Evolutionary conservation across 1,140 invertebrate genomes (phyloP).

Genomic region (Drosophila trapezifrons): DNA sequence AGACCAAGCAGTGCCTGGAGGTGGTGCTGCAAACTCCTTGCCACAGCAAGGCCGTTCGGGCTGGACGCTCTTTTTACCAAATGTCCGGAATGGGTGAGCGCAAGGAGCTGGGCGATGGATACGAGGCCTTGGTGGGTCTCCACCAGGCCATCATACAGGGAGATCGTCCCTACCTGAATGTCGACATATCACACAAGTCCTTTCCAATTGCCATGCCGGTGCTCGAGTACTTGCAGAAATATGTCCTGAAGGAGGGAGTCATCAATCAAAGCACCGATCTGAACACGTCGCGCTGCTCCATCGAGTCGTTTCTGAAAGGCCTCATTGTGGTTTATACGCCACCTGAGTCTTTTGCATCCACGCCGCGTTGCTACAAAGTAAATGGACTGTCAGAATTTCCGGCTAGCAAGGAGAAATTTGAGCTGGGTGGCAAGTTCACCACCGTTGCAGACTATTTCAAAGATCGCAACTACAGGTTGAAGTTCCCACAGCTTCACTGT

Average conservation of each 20-base stretch:
- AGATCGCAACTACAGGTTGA: slow-evolving; percentile 70
- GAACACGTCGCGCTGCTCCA: background rate
- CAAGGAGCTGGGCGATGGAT: slow-evolving; percentile 86
- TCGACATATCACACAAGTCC: slow-evolving; percentile 90
- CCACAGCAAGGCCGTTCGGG: slow-evolving; percentile 85
- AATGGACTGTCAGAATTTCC: slow-evolving; percentile 83
- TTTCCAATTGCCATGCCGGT: slow-evolving; percentile 86
- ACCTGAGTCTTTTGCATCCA: slow-evolving; percentile 49
- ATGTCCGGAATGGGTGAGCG: slow-evolving; percentile 43
- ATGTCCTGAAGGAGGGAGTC: background rate
- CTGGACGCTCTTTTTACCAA: slow-evolving; percentile 84
- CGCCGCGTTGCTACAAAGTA: slow-evolving; percentile 84
- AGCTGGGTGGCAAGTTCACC: slow-evolving; percentile 8
- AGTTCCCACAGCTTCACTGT: slow-evolving; percentile 86
- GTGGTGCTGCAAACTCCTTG: slow-evolving; percentile 87
- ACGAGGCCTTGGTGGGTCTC: slow-evolving; percentile 89
- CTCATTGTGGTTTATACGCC: slow-evolving; percentile 65
- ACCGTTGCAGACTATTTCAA: slow-evolving; percentile 86
- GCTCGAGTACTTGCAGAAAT: slow-evolving; percentile 76
- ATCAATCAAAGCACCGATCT: background rate
- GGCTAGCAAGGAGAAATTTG: slow-evolving; percentile 82
- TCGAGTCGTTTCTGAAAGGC: slow-evolving; percentile 49
- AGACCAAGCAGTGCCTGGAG: slow-evolving; percentile 91
- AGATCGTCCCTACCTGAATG: slow-evolving; percentile 88
- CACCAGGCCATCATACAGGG: slow-evolving; percentile 90